Percentiles rank a stretch among this genome's conserved stretches.
These are phyloP conservation scores for Turdus rufiventris DNA, from an alignment of 2,113 vertebrate species.

Conservation along the genomic window DNA sequence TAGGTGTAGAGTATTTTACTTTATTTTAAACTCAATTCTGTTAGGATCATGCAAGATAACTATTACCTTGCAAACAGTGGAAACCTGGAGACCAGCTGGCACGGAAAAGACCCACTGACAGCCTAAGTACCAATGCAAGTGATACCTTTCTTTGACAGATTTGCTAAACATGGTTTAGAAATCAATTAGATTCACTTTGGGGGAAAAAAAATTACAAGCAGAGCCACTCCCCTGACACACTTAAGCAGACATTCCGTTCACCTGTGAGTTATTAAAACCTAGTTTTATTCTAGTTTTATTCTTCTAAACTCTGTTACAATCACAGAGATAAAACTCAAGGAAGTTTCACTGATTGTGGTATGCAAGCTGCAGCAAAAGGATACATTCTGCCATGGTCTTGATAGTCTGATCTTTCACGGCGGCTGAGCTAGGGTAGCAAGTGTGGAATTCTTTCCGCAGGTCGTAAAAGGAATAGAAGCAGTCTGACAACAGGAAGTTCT, in stretches of 20 bases:
- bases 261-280: neutral
- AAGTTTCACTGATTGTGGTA: neutral
- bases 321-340: neutral
- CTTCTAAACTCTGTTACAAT: neutral
- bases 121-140: neutral
- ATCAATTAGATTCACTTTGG: neutral
- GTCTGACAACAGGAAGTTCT: conserved; percentile 90
- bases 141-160: neutral
- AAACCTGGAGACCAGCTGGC: neutral
- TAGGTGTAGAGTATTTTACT: neutral
- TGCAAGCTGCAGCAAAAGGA: conserved; percentile 64
- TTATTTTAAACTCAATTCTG: neutral
- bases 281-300: neutral
- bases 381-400: conserved; percentile 91
- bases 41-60: neutral
- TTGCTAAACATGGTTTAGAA: neutral
- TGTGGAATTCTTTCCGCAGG: conserved; percentile 86
- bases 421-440: conserved; percentile 80
- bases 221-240: accelerated
- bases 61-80: neutral
- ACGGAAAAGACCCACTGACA: neutral
- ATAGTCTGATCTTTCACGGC: conserved; percentile 80
- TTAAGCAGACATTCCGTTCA: neutral
- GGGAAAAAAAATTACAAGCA: neutral
- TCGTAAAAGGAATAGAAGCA: conserved; percentile 94